A percentile compares a stretch with the other conserved stretches of the same genome.
Evolutionary conservation across 1,140 invertebrate species (phyloP).

Genomic region (Achatina immaculata): DNA sequence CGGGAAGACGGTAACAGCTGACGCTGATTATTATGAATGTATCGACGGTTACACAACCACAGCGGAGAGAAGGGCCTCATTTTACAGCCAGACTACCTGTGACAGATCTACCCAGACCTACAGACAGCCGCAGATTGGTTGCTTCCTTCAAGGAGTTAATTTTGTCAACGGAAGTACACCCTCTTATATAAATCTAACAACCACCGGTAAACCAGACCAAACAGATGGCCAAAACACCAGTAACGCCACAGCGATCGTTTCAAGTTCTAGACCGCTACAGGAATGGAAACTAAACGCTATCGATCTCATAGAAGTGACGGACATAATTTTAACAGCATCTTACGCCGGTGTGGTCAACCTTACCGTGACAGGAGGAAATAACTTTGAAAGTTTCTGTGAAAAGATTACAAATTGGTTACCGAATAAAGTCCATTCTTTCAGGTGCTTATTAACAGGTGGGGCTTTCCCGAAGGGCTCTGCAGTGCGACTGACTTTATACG

Average conservation of each 20-base stretch:
- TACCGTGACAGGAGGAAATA: not conserved
- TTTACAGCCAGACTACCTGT: not conserved
- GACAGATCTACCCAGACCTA: not conserved
- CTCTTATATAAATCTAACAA: not conserved
- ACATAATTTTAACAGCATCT: not conserved
- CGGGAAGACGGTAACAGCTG: too few species aligned
- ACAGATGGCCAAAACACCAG: too few species aligned
- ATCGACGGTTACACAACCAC: not conserved
- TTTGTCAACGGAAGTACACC: not conserved
- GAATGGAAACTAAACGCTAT: not conserved
- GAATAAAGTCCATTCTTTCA: not conserved
- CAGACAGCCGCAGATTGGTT: not conserved
- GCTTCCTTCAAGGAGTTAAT: not conserved
- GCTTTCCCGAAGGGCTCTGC: not conserved
- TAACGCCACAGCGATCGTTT: too few species aligned
- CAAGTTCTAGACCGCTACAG: not conserved
- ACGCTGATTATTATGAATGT: not conserved
- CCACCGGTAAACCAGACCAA: not conserved
- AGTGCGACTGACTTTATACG: not conserved
- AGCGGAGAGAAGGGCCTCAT: not conserved
- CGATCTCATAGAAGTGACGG: not conserved
- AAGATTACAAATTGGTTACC: not conserved
- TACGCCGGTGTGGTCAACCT: not conserved
- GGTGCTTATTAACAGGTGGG: not conserved
- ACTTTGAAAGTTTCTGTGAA: not conserved